A percentile compares a stretch with the other conserved stretches of the same genome.
Evolutionary conservation across 2,797 vertebrate genomes (phyloP).

Genomic region (Cossypha polioptera): DNA sequence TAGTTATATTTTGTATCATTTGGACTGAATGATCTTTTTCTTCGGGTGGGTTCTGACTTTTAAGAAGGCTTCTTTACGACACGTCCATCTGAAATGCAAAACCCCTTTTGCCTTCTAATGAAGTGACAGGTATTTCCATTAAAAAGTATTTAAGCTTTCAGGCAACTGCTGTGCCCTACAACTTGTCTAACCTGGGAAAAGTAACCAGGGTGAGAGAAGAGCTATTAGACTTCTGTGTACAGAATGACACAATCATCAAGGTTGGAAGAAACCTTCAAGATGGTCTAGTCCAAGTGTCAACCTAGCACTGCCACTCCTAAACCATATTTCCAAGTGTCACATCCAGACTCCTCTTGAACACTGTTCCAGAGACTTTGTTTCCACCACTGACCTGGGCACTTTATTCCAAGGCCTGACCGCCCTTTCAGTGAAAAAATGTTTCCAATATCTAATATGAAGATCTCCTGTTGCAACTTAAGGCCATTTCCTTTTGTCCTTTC

Average conservation of each 20-base stretch:
- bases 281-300: background rate
- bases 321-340: background rate
- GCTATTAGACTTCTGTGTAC: background rate
- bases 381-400: background rate
- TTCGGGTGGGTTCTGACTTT: background rate
- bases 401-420: background rate
- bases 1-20: background rate
- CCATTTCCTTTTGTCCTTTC: background rate
- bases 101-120: background rate
- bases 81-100: background rate
- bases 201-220: background rate
- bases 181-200: background rate
- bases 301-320: background rate
- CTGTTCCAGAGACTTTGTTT: background rate
- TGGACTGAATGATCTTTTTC: background rate
- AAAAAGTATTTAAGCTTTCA: background rate
- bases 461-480: background rate
- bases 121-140: background rate
- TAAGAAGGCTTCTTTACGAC: background rate
- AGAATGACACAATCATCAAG: background rate
- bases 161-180: background rate
- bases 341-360: background rate
- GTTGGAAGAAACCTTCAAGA: background rate
- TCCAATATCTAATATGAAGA: background rate
- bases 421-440: background rate